A percentile compares a stretch with the other conserved stretches of the same genome.
Conservation (phyloP, 2,888 invertebrate genomes). For the Macrophya annulata region DNA sequence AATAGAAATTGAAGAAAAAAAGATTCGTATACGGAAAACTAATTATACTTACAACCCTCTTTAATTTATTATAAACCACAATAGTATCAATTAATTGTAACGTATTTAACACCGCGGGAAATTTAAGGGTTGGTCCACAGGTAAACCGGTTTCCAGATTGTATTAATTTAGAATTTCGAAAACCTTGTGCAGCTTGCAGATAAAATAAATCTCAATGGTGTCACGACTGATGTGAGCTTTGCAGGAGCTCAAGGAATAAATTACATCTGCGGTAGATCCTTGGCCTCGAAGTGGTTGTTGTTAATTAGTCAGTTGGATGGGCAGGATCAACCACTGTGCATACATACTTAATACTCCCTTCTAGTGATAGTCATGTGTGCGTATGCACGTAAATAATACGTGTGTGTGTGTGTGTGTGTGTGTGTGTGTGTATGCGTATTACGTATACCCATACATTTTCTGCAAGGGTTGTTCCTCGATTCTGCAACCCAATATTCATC, state of each 20-base stretch:
- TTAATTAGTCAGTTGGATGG: conserved; percentile 49
- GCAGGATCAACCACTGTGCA: conserved; percentile 37
- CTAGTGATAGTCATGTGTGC: background rate
- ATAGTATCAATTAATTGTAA: too few relatives aligned
- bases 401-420: background rate
- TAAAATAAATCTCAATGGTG: background rate
- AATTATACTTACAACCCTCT: too few relatives aligned
- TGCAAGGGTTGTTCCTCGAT: background rate
- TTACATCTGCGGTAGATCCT: background rate
- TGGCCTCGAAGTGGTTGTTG: conserved; percentile 29
- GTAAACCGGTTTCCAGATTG: too few relatives aligned
- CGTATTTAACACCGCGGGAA: too few relatives aligned
- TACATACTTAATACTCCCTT: conserved; percentile 24
- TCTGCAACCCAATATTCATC: background rate
- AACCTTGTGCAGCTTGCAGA: background rate
- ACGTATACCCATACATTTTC: background rate
- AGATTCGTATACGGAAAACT: too few relatives aligned
- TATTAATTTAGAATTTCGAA: background rate
- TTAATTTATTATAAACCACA: too few relatives aligned
- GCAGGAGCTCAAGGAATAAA: background rate
- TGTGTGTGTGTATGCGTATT: background rate
- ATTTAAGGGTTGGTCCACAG: too few relatives aligned
- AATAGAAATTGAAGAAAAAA: too few relatives aligned
- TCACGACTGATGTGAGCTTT: background rate
- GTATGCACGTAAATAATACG: background rate